Percentiles rank a stretch among this genome's conserved stretches.
Conservation (phyloP, 2,797 vertebrate genomes). For the Amphiprion clarkii region DNA sequence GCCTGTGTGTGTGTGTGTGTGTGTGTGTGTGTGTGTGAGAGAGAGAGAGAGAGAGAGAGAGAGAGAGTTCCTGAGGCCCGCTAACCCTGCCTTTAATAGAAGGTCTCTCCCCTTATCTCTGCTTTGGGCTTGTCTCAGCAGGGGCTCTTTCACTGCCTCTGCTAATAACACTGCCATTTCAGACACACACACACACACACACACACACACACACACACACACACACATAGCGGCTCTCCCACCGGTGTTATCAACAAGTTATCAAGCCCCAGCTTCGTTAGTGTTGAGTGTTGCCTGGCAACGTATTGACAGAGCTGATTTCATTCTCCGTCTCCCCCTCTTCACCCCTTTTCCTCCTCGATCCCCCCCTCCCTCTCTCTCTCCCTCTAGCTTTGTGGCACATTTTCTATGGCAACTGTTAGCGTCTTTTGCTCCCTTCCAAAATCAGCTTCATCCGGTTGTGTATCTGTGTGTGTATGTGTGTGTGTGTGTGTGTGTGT, state of each 20-base stretch:
- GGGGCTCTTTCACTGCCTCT: conserved; percentile 69
- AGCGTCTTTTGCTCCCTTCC: conserved; percentile 49
- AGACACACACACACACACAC: conserved; percentile 40
- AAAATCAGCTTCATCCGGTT: conserved; percentile 49
- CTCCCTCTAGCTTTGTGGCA: conserved; percentile 49
- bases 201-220: conserved; percentile 46
- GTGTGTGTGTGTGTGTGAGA: no score
- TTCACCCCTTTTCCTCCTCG: conserved; percentile 29
- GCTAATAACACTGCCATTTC: conserved; percentile 70
- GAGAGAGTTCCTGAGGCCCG: conserved; percentile 58
- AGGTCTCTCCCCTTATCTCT: conserved; percentile 73
- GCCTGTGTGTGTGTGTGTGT: conserved; percentile 15
- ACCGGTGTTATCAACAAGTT: conserved; percentile 79
- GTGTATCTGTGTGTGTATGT: conserved; percentile 20
- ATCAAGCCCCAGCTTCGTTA: conserved; percentile 77
- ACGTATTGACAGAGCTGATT: conserved; percentile 78
- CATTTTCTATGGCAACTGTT: conserved; percentile 68
- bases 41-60: conserved; percentile 11
- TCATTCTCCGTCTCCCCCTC: conserved; percentile 37
- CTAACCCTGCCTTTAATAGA: conserved; percentile 62
- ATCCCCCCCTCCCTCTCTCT: conserved; percentile 13
- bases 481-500: conserved; percentile 22
- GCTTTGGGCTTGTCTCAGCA: conserved; percentile 65
- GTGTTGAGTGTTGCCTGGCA: conserved; percentile 79
- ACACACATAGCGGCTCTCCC: conserved; percentile 48